Evolutionary conservation across 1,140 invertebrate species (phyloP).

Genomic region (Drosophila sulfurigaster): DNA sequence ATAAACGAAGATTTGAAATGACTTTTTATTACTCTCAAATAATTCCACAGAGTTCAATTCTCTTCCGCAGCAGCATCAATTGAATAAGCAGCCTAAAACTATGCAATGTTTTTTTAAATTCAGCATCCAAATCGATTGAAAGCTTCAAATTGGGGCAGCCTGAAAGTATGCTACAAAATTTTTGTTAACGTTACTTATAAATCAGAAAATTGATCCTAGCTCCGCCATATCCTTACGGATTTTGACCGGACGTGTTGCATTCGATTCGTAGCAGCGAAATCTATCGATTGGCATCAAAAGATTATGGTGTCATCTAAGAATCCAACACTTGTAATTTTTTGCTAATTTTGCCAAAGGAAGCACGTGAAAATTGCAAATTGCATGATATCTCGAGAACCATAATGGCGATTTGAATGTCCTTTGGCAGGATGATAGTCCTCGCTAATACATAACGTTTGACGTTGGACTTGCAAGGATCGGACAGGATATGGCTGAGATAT

Average conservation of each 20-base stretch:
- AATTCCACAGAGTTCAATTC: too few relatives aligned
- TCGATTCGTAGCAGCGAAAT: not conserved
- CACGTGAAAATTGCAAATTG: too few relatives aligned
- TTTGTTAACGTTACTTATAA: not conserved
- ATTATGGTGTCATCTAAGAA: not conserved
- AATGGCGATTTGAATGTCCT: too few relatives aligned
- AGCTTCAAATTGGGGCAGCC: not conserved
- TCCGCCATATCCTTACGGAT: not conserved
- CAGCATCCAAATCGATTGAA: too few relatives aligned
- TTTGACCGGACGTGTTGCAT: too few relatives aligned
- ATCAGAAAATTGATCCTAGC: not conserved
- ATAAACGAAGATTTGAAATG: conserved; percentile 35
- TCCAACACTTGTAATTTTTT: too few relatives aligned
- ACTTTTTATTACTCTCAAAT: not conserved
- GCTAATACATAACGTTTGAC: too few relatives aligned
- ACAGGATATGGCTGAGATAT: too few relatives aligned
- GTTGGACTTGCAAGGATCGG: too few relatives aligned
- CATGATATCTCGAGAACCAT: too few relatives aligned
- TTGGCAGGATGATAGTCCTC: too few relatives aligned
- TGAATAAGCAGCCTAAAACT: not conserved
- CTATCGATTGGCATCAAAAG: not conserved
- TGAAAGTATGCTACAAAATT: conserved; percentile 2
- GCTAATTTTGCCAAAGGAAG: too few relatives aligned
- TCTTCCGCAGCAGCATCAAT: not conserved
- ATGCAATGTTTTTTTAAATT: not conserved